These are phyloP conservation scores for Busseola fusca DNA, from an alignment of 2,888 invertebrate species.

Conservation along the genomic window DNA sequence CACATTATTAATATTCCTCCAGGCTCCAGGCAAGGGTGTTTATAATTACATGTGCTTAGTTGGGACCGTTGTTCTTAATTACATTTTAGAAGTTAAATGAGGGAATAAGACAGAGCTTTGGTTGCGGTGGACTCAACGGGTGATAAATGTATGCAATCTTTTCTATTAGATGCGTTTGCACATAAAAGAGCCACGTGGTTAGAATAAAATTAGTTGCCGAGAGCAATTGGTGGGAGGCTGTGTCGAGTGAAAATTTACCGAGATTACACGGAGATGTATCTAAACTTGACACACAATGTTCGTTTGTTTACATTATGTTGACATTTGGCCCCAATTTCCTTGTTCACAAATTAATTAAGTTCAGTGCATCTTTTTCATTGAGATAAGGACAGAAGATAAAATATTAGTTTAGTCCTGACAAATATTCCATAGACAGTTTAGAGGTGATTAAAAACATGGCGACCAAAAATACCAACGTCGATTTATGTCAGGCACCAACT, in stretches of 20 bases:
- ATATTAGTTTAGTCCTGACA: too few species aligned
- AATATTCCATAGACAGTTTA: too few species aligned
- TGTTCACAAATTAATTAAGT: too few species aligned
- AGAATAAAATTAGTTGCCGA: background rate
- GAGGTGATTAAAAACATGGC: too few species aligned
- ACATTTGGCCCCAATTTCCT: background rate
- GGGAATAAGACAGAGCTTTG: constrained; percentile 3
- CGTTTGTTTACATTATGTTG: background rate
- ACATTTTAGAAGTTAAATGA: constrained; percentile 43
- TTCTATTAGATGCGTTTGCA: constrained; percentile 6
- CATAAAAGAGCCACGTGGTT: background rate
- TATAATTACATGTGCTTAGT: constrained; percentile 56
- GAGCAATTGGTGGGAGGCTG: background rate
- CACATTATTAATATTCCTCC: constrained; percentile 53
- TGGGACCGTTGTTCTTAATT: constrained; percentile 41
- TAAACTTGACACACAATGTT: background rate
- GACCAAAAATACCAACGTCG: too few species aligned
- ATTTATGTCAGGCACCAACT: too few species aligned
- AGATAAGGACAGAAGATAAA: too few species aligned
- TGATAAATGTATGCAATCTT: constrained; percentile 7
- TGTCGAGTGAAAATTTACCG: background rate
- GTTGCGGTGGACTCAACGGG: background rate
- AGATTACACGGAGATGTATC: background rate
- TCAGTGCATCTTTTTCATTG: too few species aligned
- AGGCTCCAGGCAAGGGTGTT: constrained; percentile 33